phyloP scores from a whole-genome alignment of 2,113 vertebrate species.

The Onychostoma macrolepis region DNA sequence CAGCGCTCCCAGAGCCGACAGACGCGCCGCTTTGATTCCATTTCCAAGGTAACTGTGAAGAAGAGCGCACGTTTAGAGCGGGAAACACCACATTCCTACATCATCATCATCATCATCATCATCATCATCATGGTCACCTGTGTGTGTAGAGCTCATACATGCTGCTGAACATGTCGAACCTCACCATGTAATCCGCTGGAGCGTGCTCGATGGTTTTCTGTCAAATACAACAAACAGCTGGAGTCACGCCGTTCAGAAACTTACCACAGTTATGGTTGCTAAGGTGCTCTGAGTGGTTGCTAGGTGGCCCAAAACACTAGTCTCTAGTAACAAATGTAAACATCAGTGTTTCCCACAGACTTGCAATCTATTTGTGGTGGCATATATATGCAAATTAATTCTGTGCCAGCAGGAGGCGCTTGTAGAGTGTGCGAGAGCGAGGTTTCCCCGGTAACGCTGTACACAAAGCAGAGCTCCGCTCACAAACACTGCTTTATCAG shows the following conservation, averaged over 20 bases:
- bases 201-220: slow-evolving; percentile 86
- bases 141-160: slow-evolving; percentile 91
- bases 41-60: slow-evolving; percentile 89
- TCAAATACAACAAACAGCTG: background rate
- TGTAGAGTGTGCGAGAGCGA: too few species aligned
- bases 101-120: too few species aligned
- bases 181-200: slow-evolving; percentile 81
- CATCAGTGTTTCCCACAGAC: too few species aligned
- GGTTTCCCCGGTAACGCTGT: too few species aligned
- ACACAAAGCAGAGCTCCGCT: too few species aligned
- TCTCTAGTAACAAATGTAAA: background rate
- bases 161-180: slow-evolving; percentile 89
- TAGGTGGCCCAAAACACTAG: background rate
- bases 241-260: too few species aligned
- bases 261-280: too few species aligned
- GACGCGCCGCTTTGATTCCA: slow-evolving; percentile 91
- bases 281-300: too few species aligned
- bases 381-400: too few species aligned
- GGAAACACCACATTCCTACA: background rate
- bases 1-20: slow-evolving; percentile 86
- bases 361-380: too few species aligned
- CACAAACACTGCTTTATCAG: too few species aligned
- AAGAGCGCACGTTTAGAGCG: slow-evolving; percentile 24
- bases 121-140: slow-evolving; percentile 69
- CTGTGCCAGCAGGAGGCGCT: too few species aligned